A percentile compares a stretch with the other conserved stretches of the same genome.
These are phyloP conservation scores for Sebastes iracundus DNA, from an alignment of 2,797 vertebrate species.

Conservation along the genomic window DNA sequence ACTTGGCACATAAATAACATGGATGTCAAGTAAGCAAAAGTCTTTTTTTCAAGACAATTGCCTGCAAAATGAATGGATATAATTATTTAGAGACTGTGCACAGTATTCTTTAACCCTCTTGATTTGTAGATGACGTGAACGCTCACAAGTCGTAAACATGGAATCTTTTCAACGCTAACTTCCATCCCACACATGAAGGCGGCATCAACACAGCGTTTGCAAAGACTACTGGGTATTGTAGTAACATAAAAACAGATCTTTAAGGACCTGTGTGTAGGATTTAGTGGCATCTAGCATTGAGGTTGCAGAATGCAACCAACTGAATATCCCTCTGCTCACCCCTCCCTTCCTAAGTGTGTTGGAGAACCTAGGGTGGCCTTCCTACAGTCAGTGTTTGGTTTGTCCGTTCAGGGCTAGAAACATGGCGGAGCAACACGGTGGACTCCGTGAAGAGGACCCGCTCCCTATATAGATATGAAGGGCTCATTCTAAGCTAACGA, in stretches of 20 bases:
- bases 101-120: not conserved
- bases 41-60: too few species aligned
- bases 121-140: not conserved
- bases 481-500: not conserved
- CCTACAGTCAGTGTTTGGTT: not conserved
- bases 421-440: not conserved
- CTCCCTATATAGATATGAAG: too few species aligned
- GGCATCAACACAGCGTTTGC: not conserved
- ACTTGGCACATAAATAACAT: too few species aligned
- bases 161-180: not conserved
- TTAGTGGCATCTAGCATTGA: too few species aligned
- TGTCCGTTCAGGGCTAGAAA: too few species aligned
- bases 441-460: not conserved
- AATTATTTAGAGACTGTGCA: not conserved
- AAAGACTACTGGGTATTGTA: not conserved
- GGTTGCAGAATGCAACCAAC: too few species aligned
- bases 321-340: too few species aligned
- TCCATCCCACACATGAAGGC: not conserved
- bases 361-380: too few species aligned
- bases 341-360: too few species aligned
- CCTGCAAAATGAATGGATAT: too few species aligned
- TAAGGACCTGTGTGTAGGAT: too few species aligned
- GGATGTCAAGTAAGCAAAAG: too few species aligned
- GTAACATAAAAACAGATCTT: not conserved
- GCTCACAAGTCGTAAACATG: not conserved